phyloP scores from a whole-genome alignment of 2,113 vertebrate species.

The Pelecanus crispus region DNA sequence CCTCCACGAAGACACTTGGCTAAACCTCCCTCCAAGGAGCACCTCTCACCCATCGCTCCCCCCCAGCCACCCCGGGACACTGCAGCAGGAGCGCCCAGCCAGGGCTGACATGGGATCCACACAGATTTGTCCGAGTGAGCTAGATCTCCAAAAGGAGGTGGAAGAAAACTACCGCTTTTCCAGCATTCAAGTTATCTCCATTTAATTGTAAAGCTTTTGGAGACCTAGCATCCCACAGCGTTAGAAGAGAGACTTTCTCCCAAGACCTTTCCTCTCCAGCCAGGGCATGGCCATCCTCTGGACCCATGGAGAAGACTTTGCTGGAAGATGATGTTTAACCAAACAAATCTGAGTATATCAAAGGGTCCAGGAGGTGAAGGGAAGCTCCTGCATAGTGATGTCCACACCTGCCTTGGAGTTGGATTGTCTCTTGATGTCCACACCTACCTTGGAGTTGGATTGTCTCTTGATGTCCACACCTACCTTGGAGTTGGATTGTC shows the following conservation, averaged over 20 bases:
- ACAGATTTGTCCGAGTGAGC: neutral
- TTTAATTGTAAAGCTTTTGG: neutral
- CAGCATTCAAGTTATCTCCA: neutral
- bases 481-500: too few relatives aligned
- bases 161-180: accelerated
- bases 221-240: neutral
- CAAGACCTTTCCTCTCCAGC: neutral
- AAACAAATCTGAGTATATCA: neutral
- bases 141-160: neutral
- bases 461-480: neutral
- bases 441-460: too few relatives aligned
- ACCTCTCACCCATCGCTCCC: accelerated
- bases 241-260: neutral
- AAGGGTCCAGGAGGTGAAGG: neutral
- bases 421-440: too few relatives aligned
- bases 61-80: neutral
- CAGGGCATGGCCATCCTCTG: neutral
- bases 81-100: neutral
- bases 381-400: neutral
- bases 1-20: neutral
- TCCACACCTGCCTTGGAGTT: too few relatives aligned
- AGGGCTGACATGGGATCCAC: neutral
- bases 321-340: neutral
- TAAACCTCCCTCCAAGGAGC: neutral
- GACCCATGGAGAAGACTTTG: accelerated